phyloP scores from a whole-genome alignment of 2,888 invertebrate genomes.

The Cryptosula pallasiana region DNA sequence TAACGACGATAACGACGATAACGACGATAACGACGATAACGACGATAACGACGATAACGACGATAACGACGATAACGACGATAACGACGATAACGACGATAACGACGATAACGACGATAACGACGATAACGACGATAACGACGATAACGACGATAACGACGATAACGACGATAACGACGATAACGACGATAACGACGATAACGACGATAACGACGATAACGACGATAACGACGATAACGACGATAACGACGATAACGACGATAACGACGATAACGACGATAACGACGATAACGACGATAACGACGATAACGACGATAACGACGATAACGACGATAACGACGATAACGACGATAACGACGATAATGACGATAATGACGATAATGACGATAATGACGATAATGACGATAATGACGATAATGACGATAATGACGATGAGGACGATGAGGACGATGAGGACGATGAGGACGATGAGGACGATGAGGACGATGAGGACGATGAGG shows the following conservation, averaged over 20 bases:
- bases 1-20: slow-evolving; percentile 10
- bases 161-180: slow-evolving; percentile 10
- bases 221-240: slow-evolving; percentile 10
- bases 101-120: slow-evolving; percentile 4
- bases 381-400: slow-evolving; percentile 10
- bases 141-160: slow-evolving; percentile 10
- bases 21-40: slow-evolving; percentile 10
- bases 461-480: no score
- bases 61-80: slow-evolving; percentile 10
- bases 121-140: slow-evolving; percentile 10
- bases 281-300: slow-evolving; percentile 10
- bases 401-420: slow-evolving; percentile 10
- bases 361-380: slow-evolving; percentile 3
- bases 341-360: slow-evolving; percentile 10
- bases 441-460: no score
- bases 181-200: slow-evolving; percentile 10
- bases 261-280: slow-evolving; percentile 4
- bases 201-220: slow-evolving; percentile 10
- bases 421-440: no score
- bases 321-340: no score
- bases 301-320: slow-evolving; percentile 10
- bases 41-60: slow-evolving; percentile 10
- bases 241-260: slow-evolving; percentile 10
- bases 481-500: no score
- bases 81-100: slow-evolving; percentile 10